phyloP scores from a whole-genome alignment of 2,888 invertebrate genomes.

The Caenorhabditis uteleia region DNA sequence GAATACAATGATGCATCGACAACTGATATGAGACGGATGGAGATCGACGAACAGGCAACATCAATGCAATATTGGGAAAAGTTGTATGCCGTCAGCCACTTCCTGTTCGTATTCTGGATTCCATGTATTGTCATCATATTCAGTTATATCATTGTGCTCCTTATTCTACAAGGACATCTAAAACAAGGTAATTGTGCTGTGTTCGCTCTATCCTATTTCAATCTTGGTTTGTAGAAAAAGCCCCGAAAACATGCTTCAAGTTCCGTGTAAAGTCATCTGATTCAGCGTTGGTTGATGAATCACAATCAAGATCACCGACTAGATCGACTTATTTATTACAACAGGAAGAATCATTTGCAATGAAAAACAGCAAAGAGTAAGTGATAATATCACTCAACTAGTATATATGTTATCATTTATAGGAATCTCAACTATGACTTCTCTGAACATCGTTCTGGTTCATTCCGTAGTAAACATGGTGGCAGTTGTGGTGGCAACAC shows the following conservation, averaged over 20 bases:
- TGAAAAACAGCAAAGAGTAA: conserved; percentile 11
- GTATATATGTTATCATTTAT: too few species aligned
- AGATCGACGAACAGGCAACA: conserved; percentile 28
- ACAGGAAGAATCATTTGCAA: conserved; percentile 24
- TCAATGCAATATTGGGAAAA: conserved; percentile 42
- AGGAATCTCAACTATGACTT: neutral
- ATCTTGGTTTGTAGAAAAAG: conserved; percentile 11
- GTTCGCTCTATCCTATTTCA: too few species aligned
- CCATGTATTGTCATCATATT: conserved; percentile 58
- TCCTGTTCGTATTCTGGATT: conserved; percentile 64
- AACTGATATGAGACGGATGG: conserved; percentile 15
- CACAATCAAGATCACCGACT: conserved; percentile 14
- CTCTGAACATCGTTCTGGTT: too few species aligned
- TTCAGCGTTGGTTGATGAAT: conserved; percentile 8
- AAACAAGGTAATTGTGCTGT: conserved; percentile 20
- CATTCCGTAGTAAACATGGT: too few species aligned
- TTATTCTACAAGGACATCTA: conserved; percentile 49
- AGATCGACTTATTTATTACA: conserved; percentile 23
- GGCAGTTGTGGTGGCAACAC: too few species aligned
- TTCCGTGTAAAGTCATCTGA: conserved; percentile 29
- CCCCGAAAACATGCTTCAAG: conserved; percentile 16
- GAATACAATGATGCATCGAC: conserved; percentile 21
- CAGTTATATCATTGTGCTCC: conserved; percentile 54
- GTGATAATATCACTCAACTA: conserved; percentile 10
- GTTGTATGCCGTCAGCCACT: conserved; percentile 56